Base-by-base conservation (phyloP, 2,797 vertebrate genomes). In the Coluber constrictor region DNA sequence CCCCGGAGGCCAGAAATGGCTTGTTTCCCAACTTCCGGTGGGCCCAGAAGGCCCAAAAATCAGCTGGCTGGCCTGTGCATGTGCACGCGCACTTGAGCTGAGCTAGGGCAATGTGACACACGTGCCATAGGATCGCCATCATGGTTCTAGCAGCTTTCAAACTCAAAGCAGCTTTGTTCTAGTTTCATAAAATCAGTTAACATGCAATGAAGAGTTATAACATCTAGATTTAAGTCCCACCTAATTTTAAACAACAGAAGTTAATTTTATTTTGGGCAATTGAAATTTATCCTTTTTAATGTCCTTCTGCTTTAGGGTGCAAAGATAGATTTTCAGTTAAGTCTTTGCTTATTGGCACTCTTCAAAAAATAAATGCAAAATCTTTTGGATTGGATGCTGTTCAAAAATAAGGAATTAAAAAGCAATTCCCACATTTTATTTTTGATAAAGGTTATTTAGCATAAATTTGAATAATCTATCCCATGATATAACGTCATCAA, bases 231-330 rank as follows among this genome's bases (percentile, higher is more conserved):
- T 94, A 95, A 92, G 94, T 96, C 96, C 95, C 94, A 96, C 94
- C 95, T 94, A 94, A 91, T 94, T 60, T 93, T 83, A 94, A 95
- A 93, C 93, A 91, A 95, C 95, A 96, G 91, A 9, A 88, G 25
- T 86, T 93, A 93, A 95, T 93, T 95, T 96, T 95, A 96, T 96
- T 97, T 96, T 93, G 95, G 94, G 93, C 95, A 96, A 96, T 95
- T 96, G 96, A 90, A 96, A 95, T 89, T 89, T 92, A 95, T 92
- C 93, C 95, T 96, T 94, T 94, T 95, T 43, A 96, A 97, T 91
- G n/a, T 13, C 54, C 92, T 92, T 86, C 51, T 94, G 89, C 92
- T 87, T 95, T 92, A 92, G 95, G 95, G 95, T 95, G 94, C 93
- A 95, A 61, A 70, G 13, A 94, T 95, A 87, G 87, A 91, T 94